phyloP scores from a whole-genome alignment of 2,888 invertebrate species.

The Stenodera caucasica region DNA sequence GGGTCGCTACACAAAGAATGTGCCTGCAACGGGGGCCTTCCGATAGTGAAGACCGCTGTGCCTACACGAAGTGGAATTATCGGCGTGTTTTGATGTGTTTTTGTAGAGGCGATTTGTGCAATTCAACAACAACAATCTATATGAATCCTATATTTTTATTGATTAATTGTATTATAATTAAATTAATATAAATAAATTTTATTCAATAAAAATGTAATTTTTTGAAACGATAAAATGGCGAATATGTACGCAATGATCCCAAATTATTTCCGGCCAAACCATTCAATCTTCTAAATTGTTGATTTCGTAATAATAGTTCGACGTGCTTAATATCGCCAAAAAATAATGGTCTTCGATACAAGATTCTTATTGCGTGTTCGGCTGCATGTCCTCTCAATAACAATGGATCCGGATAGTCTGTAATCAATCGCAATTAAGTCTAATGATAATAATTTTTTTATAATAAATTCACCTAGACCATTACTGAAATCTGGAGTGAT shows the following conservation, averaged over 20 bases:
- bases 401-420: conserved; percentile 61
- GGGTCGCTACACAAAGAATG: conserved; percentile 82
- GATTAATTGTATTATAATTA: conserved; percentile 12
- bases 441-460: not conserved
- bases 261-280: conserved; percentile 63
- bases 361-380: conserved; percentile 58
- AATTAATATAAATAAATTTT: conserved; percentile 16
- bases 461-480: conserved; percentile 49
- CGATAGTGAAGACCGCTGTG: conserved; percentile 87
- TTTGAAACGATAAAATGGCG: conserved; percentile 57
- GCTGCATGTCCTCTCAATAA: conserved; percentile 64
- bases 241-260: conserved; percentile 64
- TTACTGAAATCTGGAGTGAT: conserved; percentile 53
- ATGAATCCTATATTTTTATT: conserved; percentile 26
- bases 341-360: conserved; percentile 62
- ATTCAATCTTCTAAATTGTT: conserved; percentile 62
- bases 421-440: conserved; percentile 19
- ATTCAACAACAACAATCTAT: conserved; percentile 51
- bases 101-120: conserved; percentile 88
- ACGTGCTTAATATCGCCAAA: conserved; percentile 69
- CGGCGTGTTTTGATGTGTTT: conserved; percentile 89
- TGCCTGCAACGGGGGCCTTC: conserved; percentile 86
- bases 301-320: conserved; percentile 63
- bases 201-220: conserved; percentile 3
- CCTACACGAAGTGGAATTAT: conserved; percentile 79